Conservation (phyloP, 1,140 invertebrate species). For the Chrysomallon squamiferum region DNA sequence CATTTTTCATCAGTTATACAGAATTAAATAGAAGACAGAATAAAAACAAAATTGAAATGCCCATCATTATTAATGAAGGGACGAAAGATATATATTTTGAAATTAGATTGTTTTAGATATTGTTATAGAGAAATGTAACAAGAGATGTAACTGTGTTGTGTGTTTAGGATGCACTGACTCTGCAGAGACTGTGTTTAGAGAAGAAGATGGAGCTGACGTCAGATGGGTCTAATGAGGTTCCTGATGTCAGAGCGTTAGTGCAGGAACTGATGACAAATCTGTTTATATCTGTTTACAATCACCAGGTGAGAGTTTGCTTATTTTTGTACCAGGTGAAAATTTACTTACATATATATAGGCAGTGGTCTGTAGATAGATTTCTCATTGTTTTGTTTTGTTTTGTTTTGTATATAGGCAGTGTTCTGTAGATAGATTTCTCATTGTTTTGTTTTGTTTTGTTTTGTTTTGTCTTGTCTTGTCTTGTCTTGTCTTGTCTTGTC, state of each 20-base stretch:
- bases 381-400: background rate
- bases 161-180: constrained; percentile 83
- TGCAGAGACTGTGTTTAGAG: constrained; percentile 90
- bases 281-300: constrained; percentile 93
- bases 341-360: background rate
- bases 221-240: constrained; percentile 80
- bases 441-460: background rate
- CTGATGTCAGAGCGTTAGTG: constrained; percentile 86
- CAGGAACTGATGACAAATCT: constrained; percentile 91
- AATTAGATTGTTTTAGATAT: too few relatives aligned
- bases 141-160: background rate
- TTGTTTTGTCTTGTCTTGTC: background rate
- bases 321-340: background rate
- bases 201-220: constrained; percentile 81
- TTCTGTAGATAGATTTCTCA: too few relatives aligned
- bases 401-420: too few relatives aligned
- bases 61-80: too few relatives aligned
- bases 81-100: too few relatives aligned
- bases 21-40: too few relatives aligned
- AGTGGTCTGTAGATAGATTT: background rate
- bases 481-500: constrained; percentile 6
- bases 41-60: too few relatives aligned
- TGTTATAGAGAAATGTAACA: too few relatives aligned
- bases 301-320: constrained; percentile 65
- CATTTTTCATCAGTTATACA: too few relatives aligned